Evolutionary conservation across 2,113 vertebrate species (phyloP).

Genomic region (Stigmatopora nigra): DNA sequence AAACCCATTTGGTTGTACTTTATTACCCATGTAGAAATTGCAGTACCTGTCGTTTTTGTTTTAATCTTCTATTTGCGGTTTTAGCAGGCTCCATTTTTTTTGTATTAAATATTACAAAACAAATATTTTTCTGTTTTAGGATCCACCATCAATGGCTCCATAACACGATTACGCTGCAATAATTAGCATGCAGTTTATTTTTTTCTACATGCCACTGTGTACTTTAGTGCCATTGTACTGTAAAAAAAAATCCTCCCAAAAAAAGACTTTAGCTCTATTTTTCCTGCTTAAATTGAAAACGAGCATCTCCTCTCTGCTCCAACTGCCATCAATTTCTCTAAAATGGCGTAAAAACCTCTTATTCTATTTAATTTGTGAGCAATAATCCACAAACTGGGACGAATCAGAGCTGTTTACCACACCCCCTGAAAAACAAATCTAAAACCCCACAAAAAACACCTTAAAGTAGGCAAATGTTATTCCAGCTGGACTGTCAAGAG

Average conservation of each 20-base stretch:
- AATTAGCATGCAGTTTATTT: background rate
- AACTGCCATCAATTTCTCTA: background rate
- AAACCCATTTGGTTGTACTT: no score
- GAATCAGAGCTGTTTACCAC: background rate
- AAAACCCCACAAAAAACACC: no score
- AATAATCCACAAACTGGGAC: conserved; percentile 7
- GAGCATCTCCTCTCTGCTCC: background rate
- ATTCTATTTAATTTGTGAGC: conserved; percentile 8
- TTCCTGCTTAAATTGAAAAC: background rate
- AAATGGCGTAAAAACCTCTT: conserved; percentile 2
- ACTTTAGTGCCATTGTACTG: background rate
- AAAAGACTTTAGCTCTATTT: background rate
- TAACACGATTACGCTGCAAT: background rate
- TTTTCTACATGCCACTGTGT: background rate
- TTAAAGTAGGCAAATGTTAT: conserved; percentile 5
- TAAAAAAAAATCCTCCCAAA: background rate
- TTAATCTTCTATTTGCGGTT: no score
- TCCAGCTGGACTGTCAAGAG: conserved; percentile 29
- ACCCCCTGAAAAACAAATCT: background rate
- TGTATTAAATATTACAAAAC: no score
- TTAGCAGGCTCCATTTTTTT: no score
- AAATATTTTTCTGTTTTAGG: no score
- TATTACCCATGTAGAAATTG: no score
- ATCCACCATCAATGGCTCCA: no score
- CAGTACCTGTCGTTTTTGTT: no score